A percentile compares a stretch with the other conserved stretches of the same genome.
Evolutionary conservation across 2,888 invertebrate genomes (phyloP).

Genomic region (Holacanthella duospinosa): DNA sequence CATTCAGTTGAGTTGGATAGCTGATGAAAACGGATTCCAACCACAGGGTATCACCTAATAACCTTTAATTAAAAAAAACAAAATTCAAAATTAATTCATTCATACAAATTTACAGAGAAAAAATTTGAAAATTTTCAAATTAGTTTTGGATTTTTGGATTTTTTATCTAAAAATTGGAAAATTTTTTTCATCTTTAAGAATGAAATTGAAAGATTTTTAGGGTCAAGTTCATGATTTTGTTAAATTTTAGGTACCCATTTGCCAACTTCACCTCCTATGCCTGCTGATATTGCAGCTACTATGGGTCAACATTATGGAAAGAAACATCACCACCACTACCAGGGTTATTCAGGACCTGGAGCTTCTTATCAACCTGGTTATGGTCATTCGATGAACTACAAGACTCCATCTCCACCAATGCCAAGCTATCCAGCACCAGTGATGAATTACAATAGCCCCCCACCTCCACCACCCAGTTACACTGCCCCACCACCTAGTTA

Average conservation of each 20-base stretch:
- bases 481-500: neutral
- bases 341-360: too few species aligned
- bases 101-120: neutral
- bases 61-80: neutral
- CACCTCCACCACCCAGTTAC: neutral
- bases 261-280: conserved; percentile 3
- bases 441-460: neutral
- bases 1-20: neutral
- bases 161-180: neutral
- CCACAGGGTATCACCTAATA: neutral
- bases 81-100: neutral
- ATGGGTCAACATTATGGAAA: neutral
- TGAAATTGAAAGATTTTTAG: neutral
- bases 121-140: neutral
- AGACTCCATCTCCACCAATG: neutral
- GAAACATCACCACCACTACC: neutral
- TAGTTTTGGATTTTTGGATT: too few species aligned
- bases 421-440: neutral
- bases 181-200: neutral
- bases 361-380: too few species aligned
- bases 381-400: neutral
- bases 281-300: conserved; percentile 3
- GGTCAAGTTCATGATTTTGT: neutral
- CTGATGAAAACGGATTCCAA: conserved; percentile 7
- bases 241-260: conserved; percentile 2